Evolutionary conservation across 2,113 vertebrate species (phyloP), one percentile per base, ranked within the genome.

Genomic region (Strigops habroptila): DNA sequence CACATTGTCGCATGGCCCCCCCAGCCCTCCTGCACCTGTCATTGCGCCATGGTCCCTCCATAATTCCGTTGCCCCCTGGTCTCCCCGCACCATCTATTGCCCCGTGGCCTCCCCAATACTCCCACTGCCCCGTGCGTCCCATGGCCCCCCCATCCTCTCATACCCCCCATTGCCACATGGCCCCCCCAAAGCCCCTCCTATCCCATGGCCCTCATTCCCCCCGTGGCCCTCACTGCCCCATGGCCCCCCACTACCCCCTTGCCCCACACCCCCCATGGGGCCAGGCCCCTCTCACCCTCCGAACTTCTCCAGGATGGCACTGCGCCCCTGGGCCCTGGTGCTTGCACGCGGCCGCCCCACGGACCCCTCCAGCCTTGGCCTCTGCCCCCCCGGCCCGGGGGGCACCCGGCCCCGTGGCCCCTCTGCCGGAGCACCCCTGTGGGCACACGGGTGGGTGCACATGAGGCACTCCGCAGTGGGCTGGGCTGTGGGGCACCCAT

Each of bases 301-400:
- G 0, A 98, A 98, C 43, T 97, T 98, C 74, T 98, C 98, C 86
- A 98, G 30, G 62, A 98, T 98, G 93, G 98, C 97, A 12, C 96
- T 97, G 90, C 97, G 97, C 18, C 97, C 97, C 74, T 98, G 96
- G 1, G 94, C 97, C 5, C 96, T 95, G 60, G 91, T 33, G 0
- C 97, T 95, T 12, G 62, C 63, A 7, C 96, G 91, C 4, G 90
- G 70, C 2, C 94, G 91, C 71, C 80, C 97, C 91, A 39, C 35
- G 21, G 71, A 93, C 88, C 2, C 81, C 4, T 85, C 82, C 5
- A 22, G 91, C 53, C 94, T 86, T 12, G 55, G 95, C 80, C 93
- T 97, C 39, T 90, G 94, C 67, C 83, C 83, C 0, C 3, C 31
- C 0, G 44, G 16, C 4, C 64, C 17, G 0, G 70, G 19, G 14